Percentiles rank a stretch among this genome's conserved stretches.
Conservation (phyloP, 2,888 invertebrate genomes). For the Globia sparganii region DNA sequence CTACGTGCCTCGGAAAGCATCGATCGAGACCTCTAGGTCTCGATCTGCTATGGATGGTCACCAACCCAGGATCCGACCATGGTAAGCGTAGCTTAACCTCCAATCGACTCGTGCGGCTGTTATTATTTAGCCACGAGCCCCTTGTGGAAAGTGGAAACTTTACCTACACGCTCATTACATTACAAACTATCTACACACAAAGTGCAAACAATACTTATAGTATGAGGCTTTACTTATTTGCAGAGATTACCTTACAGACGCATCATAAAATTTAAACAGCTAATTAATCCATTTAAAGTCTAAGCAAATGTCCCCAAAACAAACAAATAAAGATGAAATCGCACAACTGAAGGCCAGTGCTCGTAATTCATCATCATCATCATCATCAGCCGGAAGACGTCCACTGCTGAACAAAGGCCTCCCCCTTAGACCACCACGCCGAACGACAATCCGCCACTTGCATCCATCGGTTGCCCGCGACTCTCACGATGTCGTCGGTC, state of each 20-base stretch:
- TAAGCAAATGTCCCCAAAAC: background rate
- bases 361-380: too few relatives aligned
- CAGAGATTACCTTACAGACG: background rate
- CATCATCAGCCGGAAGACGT: too few relatives aligned
- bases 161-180: background rate
- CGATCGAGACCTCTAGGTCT: too few relatives aligned
- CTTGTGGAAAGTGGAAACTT: background rate
- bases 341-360: background rate
- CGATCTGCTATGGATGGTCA: background rate
- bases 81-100: background rate
- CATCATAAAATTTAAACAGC: background rate
- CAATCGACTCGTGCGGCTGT: background rate
- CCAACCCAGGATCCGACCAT: background rate
- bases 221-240: slow-evolving; percentile 4
- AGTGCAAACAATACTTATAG: background rate
- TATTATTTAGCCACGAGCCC: too few relatives aligned
- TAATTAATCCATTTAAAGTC: background rate
- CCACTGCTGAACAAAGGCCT: too few relatives aligned
- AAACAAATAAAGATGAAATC: slow-evolving; percentile 19
- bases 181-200: background rate
- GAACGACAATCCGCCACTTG: too few relatives aligned
- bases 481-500: too few relatives aligned
- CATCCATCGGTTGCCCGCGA: too few relatives aligned
- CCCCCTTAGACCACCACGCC: too few relatives aligned
- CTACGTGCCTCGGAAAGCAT: too few relatives aligned